These are phyloP conservation scores for Escarpia spicata DNA, from an alignment of 2,888 invertebrate genomes.

Conservation along the genomic window DNA sequence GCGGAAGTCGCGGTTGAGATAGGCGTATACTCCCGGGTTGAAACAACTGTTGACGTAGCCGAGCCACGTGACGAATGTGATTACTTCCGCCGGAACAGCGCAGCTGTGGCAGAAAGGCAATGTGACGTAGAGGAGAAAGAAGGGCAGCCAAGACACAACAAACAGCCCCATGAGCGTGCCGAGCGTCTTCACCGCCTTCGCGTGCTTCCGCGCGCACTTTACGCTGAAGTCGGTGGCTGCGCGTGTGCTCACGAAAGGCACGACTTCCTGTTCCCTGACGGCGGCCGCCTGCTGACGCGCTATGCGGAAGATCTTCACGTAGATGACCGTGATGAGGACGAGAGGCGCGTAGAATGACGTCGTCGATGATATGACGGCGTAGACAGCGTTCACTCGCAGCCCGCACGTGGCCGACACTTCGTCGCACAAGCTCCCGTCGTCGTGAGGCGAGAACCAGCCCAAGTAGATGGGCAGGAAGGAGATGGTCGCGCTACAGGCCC, in stretches of 20 bases:
- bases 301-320: slow-evolving; percentile 54
- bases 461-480: slow-evolving; percentile 61
- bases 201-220: slow-evolving; percentile 38
- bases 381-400: slow-evolving; percentile 53
- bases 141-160: slow-evolving; percentile 47
- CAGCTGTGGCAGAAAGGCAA: slow-evolving; percentile 46
- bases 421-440: slow-evolving; percentile 62
- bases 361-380: slow-evolving; percentile 58
- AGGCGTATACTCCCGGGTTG: slow-evolving; percentile 54
- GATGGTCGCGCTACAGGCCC: slow-evolving; percentile 57
- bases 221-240: slow-evolving; percentile 19
- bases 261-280: slow-evolving; percentile 29
- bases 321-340: slow-evolving; percentile 57
- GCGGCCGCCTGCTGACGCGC: slow-evolving; percentile 49
- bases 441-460: slow-evolving; percentile 55
- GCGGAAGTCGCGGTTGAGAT: slow-evolving; percentile 49
- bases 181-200: slow-evolving; percentile 47
- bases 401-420: slow-evolving; percentile 35
- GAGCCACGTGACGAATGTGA: slow-evolving; percentile 51
- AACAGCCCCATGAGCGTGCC: slow-evolving; percentile 49
- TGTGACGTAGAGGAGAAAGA: slow-evolving; percentile 48
- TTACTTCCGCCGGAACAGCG: slow-evolving; percentile 41
- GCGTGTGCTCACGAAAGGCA: neutral
- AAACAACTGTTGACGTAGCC: slow-evolving; percentile 52
- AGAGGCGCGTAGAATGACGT: slow-evolving; percentile 60